Evolutionary conservation across 2,888 invertebrate genomes (phyloP).

Genomic region (Sesia apiformis): DNA sequence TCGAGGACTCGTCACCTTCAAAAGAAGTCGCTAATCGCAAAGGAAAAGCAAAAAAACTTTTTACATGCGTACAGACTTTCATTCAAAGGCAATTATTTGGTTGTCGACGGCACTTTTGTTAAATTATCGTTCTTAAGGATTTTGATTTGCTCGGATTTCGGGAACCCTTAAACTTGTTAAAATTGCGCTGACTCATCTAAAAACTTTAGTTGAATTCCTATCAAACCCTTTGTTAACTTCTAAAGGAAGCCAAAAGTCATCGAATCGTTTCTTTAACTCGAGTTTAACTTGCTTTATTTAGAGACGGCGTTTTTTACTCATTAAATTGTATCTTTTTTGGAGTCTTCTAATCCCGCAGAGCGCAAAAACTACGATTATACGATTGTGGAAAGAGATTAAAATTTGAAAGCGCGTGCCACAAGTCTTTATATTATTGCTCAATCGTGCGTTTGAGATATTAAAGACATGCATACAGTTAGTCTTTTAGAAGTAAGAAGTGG

Average conservation of each 20-base stretch:
- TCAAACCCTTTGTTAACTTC: neutral
- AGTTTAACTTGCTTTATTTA: neutral
- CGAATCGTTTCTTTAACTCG: neutral
- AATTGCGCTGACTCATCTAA: neutral
- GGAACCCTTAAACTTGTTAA: neutral
- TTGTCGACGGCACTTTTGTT: neutral
- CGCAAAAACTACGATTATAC: no score
- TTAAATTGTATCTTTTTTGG: neutral
- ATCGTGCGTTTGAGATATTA: no score
- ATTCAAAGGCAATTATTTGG: neutral
- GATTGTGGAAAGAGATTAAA: no score
- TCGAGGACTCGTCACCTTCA: no score
- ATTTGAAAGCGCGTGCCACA: no score
- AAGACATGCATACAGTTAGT: no score
- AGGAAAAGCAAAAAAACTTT: neutral
- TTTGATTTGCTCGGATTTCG: neutral
- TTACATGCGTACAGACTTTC: neutral
- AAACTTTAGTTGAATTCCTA: neutral
- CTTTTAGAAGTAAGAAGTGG: no score
- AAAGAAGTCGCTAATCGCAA: no score
- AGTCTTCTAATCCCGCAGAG: no score
- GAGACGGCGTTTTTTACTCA: neutral
- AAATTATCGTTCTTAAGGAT: neutral
- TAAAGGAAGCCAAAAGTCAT: neutral
- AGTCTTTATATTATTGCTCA: no score